These are phyloP conservation scores for Synergus gifuensis DNA, from an alignment of 2,888 invertebrate genomes.

Conservation along the genomic window DNA sequence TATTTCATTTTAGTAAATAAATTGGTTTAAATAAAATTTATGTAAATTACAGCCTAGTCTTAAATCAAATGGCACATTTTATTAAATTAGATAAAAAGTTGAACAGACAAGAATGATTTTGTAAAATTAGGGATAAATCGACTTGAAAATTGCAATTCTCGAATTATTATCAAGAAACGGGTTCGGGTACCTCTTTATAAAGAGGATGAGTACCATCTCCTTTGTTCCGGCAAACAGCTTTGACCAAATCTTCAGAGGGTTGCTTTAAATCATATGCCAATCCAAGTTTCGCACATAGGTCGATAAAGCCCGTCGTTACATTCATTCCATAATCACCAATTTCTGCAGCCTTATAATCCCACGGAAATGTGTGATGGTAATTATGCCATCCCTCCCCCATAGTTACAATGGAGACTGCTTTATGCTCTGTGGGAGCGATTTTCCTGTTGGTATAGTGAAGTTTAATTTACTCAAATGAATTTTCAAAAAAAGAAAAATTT, in stretches of 20 bases:
- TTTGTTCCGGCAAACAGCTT: conserved; percentile 79
- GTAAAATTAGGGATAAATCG: too few species aligned
- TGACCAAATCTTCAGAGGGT: conserved; percentile 80
- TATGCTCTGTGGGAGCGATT: conserved; percentile 61
- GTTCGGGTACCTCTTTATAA: conserved; percentile 22
- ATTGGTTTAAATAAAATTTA: too few species aligned
- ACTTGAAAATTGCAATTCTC: too few species aligned
- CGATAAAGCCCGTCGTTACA: conserved; percentile 84
- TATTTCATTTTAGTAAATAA: too few species aligned
- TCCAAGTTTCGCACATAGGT: conserved; percentile 84
- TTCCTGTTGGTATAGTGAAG: conserved; percentile 43
- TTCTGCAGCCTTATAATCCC: conserved; percentile 62
- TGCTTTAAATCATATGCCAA: conserved; percentile 88
- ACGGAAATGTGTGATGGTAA: conserved; percentile 80
- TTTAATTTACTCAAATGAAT: conserved; percentile 6
- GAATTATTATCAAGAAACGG: neutral
- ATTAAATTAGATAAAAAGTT: too few species aligned
- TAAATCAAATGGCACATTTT: too few species aligned
- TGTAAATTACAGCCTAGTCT: too few species aligned
- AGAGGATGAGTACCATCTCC: conserved; percentile 78
- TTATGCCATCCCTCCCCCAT: conserved; percentile 80
- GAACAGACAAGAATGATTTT: too few species aligned
- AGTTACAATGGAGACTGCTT: conserved; percentile 67
- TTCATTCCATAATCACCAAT: conserved; percentile 79
- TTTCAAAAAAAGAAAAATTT: neutral